Evolutionary conservation across 1,140 invertebrate genomes (phyloP), one percentile per base, ranked within the genome.

Genomic region (Microvelia longipes): DNA sequence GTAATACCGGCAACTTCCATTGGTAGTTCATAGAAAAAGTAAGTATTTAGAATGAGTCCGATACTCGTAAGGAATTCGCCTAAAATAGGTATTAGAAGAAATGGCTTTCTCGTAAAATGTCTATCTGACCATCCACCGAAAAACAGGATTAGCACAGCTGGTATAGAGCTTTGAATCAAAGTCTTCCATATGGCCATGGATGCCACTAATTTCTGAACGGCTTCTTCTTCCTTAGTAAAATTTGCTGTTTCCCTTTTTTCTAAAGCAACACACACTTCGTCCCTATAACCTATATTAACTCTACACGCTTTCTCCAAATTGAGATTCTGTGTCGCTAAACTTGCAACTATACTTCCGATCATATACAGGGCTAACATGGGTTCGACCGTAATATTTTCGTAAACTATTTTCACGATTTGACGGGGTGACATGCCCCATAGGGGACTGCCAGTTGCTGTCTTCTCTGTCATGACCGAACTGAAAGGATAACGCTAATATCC

Each of bases 251-350:
- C 82, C 75, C 89, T 81, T 60, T 81, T 81, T 1, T 87, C 85
- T 11, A 93, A 77, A 0, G 89, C 87, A 72, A 87, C 85, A 77
- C 91, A 93, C 0, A 91, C 81, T 69, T 86, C 83, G 61, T 85
- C 83, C 0, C 85, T 81, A 72, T 89, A 90, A 11, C 78, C 82
- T 68, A 92, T 82, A 78, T 92, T 92, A 0, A 92, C 89, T 70
- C 89, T 80, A 75, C 91, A 93, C 0, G 90, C 90, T 78, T 92
- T 92, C 77, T 92, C 90, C 73, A 92, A 81, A 75, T 90, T 91
- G n/a, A 93, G 80, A 79, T 92, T 92, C 78, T 91, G 89, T 24
- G 88, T 90, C 24, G 89, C 89, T 62, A 92, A 77, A 60, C 85
- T 85, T 0, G 89, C 87, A 1, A 91, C 79, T 19, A 91, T 88